Base-by-base conservation (phyloP, 2,113 vertebrate species). In the Trogon surrucura region DNA sequence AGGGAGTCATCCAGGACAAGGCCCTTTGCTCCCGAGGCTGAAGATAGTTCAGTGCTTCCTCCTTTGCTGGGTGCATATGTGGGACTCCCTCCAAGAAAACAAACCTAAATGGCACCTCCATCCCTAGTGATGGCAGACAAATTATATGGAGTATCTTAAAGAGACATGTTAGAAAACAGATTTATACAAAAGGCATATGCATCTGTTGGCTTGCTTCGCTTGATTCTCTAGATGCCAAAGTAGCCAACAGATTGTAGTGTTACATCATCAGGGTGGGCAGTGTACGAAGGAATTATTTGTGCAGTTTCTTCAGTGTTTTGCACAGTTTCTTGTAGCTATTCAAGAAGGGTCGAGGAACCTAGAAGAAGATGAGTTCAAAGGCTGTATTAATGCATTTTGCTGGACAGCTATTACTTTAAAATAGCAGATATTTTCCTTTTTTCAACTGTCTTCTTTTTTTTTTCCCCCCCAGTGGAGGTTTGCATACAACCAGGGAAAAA, bases 361-460 rank as follows among this genome's bases (percentile, higher is more conserved):
- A 45, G 26, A 75, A 62, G 61, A 92, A 80, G n/a, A 80, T 72
- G 32, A 45, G 79, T 77, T 78, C 83, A 91, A 83, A 81, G 51
- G 72, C 65, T 72, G 17, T 69, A 71, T 50, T 47, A 62, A 29
- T 72, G n/a, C 66, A 51, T 97, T 92, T 93, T 96, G 30, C 38
- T 89, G 77, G 81, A 57, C 60, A 95, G 79, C 67, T 89, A 57
- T 81, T 89, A 62, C 53, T 95, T 79, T 88, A 74, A 80, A 83
- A 80, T 34, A 84, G 27, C 41, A 91, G 67, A 26, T 53, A 48
- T 61, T 86, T 73, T 62, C 34, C 21, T 41, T 72, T 87, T 65
- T 77, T 50, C 34, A 87, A 78, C 67, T 73, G 25, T n/a, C 19
- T 14, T 47, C 10, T 44, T 30, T 47, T 66, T 34, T 73, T 30